These are phyloP conservation scores for Platypus cylindrus DNA, from an alignment of 2,888 invertebrate genomes.

Conservation along the genomic window DNA sequence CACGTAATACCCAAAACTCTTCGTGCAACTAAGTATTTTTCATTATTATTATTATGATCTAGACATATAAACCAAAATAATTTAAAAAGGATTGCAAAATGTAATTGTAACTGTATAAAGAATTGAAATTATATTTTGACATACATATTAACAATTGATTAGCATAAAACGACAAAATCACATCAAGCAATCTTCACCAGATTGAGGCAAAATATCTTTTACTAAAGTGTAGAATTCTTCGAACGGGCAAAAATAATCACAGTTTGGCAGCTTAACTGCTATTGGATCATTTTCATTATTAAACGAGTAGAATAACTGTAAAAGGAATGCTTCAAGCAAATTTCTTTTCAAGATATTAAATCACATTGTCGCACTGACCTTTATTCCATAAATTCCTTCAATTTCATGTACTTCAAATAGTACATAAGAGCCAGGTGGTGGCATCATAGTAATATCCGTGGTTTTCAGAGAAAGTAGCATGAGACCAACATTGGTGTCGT, in stretches of 20 bases:
- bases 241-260: slow-evolving; percentile 5
- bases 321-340: slow-evolving; percentile 2
- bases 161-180: too few relatives aligned
- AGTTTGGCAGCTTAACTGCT: slow-evolving; percentile 1
- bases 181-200: too few relatives aligned
- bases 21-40: too few relatives aligned
- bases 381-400: slow-evolving; percentile 15
- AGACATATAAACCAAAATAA: too few relatives aligned
- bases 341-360: background rate
- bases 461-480: slow-evolving; percentile 20
- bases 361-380: slow-evolving; percentile 10
- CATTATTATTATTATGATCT: too few relatives aligned
- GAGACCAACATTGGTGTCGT: slow-evolving; percentile 26
- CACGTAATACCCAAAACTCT: too few relatives aligned
- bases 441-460: slow-evolving; percentile 20
- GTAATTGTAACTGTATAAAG: too few relatives aligned
- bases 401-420: slow-evolving; percentile 24
- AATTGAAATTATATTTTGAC: too few relatives aligned
- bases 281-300: slow-evolving; percentile 1
- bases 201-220: slow-evolving; percentile 3
- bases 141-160: too few relatives aligned
- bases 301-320: slow-evolving; percentile 3
- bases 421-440: slow-evolving; percentile 25
- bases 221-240: slow-evolving; percentile 5
- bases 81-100: too few relatives aligned